phyloP scores from a whole-genome alignment of 2,888 invertebrate genomes.

The Galerucella nymphaeae region DNA sequence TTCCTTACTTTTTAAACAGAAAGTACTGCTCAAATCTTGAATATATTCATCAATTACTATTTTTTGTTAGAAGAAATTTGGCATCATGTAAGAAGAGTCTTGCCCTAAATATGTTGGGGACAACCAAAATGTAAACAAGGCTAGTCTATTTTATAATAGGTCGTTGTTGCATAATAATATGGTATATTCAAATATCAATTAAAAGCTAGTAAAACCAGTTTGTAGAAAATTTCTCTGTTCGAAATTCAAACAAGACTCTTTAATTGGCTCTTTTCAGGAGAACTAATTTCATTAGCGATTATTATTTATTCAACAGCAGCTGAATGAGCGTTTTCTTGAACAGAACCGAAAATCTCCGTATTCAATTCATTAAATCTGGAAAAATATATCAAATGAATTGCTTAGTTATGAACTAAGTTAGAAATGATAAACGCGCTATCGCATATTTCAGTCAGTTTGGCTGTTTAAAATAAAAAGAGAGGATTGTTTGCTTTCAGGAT shows the following conservation, averaged over 20 bases:
- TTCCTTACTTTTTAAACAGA: no score
- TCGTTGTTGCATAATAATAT: neutral
- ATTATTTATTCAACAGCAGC: slow-evolving; percentile 2
- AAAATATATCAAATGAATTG: slow-evolving; percentile 20
- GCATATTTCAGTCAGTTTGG: slow-evolving; percentile 28
- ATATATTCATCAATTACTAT: no score
- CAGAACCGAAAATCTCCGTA: neutral
- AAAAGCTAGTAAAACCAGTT: neutral
- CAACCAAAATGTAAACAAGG: no score
- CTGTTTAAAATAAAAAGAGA: slow-evolving; percentile 38
- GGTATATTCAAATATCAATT: neutral
- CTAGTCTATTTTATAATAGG: no score
- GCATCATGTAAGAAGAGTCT: no score
- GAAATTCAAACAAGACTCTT: neutral
- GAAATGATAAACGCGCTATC: slow-evolving; percentile 23
- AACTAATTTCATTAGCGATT: neutral
- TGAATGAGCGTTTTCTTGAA: neutral
- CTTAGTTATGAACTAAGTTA: slow-evolving; percentile 32
- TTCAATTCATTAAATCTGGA: slow-evolving; percentile 15
- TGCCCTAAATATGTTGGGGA: no score
- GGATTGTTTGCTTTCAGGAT: slow-evolving; percentile 55
- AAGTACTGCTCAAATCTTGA: no score
- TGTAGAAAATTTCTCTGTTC: neutral
- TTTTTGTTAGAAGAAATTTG: no score
- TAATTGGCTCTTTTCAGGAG: neutral